Base-by-base conservation (phyloP, 1,140 invertebrate species). In the Drosophila sp. region DNA sequence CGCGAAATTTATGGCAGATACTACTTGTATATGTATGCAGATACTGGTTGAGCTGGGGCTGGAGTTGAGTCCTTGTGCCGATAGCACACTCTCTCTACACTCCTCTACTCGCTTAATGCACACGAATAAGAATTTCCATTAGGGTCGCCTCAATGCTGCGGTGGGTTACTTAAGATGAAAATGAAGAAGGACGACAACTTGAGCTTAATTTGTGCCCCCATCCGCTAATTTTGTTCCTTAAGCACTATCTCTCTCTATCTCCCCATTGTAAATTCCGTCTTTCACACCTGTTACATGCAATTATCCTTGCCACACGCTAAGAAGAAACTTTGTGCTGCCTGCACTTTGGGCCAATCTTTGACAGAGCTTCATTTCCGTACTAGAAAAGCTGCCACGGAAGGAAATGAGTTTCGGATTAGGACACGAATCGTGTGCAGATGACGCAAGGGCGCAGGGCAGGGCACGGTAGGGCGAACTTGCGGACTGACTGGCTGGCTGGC, bases 241-340 rank as follows among this genome's bases (percentile, higher is more conserved):
- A 77, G 72, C 78, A 80, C 72, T 80, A 76, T 80, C 77, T 74
- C 8, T 25, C 73, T 71, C 72, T 80, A 76, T 80, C 77, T 74
- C 8, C 7, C 73, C 73, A 90, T 90, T 84, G 73, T 89, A 90
- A 86, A 90, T 90, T 90, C 86, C 62, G 82, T 83, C 82, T 87
- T 90, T 90, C 77, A 83, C 86, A 90, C 86, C 86, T 90, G 86
- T 90, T 90, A 90, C 86, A 90, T 78, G 80, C 82, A 90, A 86
- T 90, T 83, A 80, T 86, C 76, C 76, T 66, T 64, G 74, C 70
- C 72, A 63, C 81, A 83, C 69, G 70, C 66, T 74, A 68, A 61
- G 72, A 90, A 76, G 71, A 74, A 90, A 87, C 68, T 87, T 72
- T 79, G 66, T 61, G 66, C 70, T 65, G 69, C 65, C 77, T 73